Conservation (phyloP, 53 echinoderm and acorn worm genomes). For the Paracentrotus lividus region DNA sequence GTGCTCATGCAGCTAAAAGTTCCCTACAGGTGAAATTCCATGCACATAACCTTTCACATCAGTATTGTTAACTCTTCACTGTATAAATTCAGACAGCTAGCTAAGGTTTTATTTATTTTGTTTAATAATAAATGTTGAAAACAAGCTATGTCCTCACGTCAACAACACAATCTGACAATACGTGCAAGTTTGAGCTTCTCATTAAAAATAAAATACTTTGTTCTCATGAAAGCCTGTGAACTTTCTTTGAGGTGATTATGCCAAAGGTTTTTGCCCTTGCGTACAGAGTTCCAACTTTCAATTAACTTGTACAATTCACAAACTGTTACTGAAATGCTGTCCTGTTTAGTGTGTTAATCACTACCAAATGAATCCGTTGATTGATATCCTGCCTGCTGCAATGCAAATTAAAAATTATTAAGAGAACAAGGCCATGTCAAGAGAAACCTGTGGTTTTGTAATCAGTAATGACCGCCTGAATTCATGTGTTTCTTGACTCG, state of each 20-base stretch:
- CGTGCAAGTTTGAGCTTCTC: not conserved
- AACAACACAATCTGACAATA: not conserved
- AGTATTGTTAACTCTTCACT: not conserved
- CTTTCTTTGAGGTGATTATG: not conserved
- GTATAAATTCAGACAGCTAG: not conserved
- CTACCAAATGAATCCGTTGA: slow-evolving; percentile 2
- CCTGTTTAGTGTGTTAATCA: not conserved
- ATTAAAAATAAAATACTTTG: not conserved
- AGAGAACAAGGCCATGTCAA: not conserved
- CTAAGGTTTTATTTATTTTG: not conserved
- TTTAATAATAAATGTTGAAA: slow-evolving; percentile 1
- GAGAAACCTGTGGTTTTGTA: not conserved
- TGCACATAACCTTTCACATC: not conserved
- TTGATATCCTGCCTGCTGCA: not conserved
- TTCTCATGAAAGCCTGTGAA: not conserved
- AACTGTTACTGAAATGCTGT: not conserved
- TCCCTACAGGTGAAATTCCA: not conserved
- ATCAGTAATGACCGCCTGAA: not conserved
- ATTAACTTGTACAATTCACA: not conserved
- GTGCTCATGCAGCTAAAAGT: not conserved
- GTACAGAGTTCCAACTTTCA: not conserved
- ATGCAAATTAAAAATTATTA: not conserved
- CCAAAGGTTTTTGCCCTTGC: not conserved
- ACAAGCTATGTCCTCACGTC: not conserved
- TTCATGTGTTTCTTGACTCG: not conserved